A percentile compares a stretch with the other conserved stretches of the same genome.
phyloP scores from a whole-genome alignment of 2,888 invertebrate species.

The Ecliptopera silaceata region DNA sequence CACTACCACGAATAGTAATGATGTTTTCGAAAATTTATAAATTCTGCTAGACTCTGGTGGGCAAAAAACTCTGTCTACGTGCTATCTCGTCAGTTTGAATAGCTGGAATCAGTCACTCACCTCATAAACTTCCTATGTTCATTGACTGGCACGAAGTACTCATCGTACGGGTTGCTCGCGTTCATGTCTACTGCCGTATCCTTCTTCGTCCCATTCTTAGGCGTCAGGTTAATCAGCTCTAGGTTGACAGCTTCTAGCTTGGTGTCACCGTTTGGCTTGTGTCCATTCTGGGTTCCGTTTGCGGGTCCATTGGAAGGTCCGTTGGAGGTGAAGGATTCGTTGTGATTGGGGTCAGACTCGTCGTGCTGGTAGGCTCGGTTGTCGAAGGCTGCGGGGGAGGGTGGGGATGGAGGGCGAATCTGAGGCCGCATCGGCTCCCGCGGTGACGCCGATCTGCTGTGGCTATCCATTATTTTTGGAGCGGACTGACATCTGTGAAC shows the following conservation, averaged over 20 bases:
- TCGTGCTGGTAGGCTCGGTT: conserved; percentile 76
- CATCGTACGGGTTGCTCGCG: conserved; percentile 89
- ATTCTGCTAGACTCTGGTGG: background rate
- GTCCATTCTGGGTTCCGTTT: conserved; percentile 54
- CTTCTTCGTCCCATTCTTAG: conserved; percentile 84
- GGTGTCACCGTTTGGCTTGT: conserved; percentile 72
- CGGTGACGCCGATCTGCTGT: conserved; percentile 79
- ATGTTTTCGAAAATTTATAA: too few species aligned
- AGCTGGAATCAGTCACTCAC: conserved; percentile 67
- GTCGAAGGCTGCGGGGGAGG: conserved; percentile 70
- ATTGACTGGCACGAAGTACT: conserved; percentile 93
- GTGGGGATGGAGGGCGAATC: conserved; percentile 73
- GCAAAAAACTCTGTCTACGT: background rate
- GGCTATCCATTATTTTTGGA: conserved; percentile 77
- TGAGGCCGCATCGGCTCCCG: conserved; percentile 78
- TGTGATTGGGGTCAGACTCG: conserved; percentile 73
- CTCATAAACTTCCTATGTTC: conserved; percentile 93
- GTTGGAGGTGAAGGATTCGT: conserved; percentile 77
- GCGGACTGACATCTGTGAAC: conserved; percentile 78
- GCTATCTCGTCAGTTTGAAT: background rate
- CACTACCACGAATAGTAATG: too few species aligned
- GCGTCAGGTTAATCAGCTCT: conserved; percentile 89
- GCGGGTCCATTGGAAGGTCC: conserved; percentile 41
- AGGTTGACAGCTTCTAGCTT: conserved; percentile 89
- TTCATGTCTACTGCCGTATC: conserved; percentile 86